Percentiles rank a stretch among this genome's conserved stretches.
These are phyloP conservation scores for Calcarius lapponicus DNA, from an alignment of 2,797 vertebrate genomes.

Conservation along the genomic window DNA sequence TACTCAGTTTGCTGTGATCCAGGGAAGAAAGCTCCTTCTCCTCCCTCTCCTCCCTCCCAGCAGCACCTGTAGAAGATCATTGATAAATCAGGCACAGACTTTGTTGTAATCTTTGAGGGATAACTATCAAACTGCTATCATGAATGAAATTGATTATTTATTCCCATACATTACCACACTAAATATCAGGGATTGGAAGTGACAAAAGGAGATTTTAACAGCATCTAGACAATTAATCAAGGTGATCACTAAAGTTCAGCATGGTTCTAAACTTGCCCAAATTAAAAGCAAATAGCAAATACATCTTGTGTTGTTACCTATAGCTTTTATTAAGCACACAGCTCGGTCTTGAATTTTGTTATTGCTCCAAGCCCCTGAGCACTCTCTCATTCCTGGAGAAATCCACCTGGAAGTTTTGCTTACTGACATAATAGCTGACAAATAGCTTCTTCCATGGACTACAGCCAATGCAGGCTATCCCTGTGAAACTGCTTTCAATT, in stretches of 20 bases:
- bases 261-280: background rate
- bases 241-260: background rate
- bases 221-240: background rate
- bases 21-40: background rate
- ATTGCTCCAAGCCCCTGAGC: background rate
- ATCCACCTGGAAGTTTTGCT: background rate
- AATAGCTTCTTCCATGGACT: background rate
- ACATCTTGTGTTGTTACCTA: background rate
- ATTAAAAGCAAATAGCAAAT: background rate
- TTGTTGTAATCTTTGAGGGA: background rate
- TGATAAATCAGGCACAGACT: background rate
- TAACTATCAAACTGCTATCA: background rate
- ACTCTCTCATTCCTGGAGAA: background rate
- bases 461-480: background rate
- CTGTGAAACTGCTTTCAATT: background rate
- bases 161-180: background rate
- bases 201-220: background rate
- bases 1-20: background rate
- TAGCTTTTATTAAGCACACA: background rate
- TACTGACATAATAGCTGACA: background rate
- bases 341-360: background rate
- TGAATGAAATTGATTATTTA: background rate
- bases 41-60: accelerated
- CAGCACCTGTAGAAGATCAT: background rate
- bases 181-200: background rate